phyloP scores from a whole-genome alignment of 2,888 invertebrate species.

The Drosophila helvetica region DNA sequence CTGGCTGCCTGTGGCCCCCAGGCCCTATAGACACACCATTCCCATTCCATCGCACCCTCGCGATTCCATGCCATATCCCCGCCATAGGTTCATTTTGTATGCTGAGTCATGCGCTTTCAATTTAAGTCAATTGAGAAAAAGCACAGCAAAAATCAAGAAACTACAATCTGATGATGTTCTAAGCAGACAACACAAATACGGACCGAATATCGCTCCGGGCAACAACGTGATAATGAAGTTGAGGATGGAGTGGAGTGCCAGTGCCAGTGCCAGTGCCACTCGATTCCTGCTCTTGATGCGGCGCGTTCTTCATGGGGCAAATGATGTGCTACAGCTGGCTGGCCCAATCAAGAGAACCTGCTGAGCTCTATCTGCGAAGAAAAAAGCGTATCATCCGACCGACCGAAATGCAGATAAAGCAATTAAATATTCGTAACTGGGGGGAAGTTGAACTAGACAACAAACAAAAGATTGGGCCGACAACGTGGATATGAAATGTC shows the following conservation, averaged over 20 bases:
- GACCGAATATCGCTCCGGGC: background rate
- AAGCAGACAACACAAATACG: slow-evolving; percentile 14
- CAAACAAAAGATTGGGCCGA: slow-evolving; percentile 1
- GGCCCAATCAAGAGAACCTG: slow-evolving; percentile 18
- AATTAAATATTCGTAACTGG: slow-evolving; percentile 17
- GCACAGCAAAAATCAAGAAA: slow-evolving; percentile 61
- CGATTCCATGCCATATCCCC: background rate
- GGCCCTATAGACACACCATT: slow-evolving; percentile 9
- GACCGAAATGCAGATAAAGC: slow-evolving; percentile 37
- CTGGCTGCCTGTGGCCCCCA: slow-evolving; percentile 6
- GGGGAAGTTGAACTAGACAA: slow-evolving; percentile 5
- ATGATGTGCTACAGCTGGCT: slow-evolving; percentile 16
- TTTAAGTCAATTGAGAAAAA: slow-evolving; percentile 73
- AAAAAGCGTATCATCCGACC: slow-evolving; percentile 19
- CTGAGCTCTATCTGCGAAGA: slow-evolving; percentile 12
- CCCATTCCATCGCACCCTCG: background rate
- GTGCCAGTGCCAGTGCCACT: background rate
- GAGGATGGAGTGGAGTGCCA: slow-evolving; percentile 2
- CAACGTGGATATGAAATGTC: slow-evolving; percentile 10
- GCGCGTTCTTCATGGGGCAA: slow-evolving; percentile 14
- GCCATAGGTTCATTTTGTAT: slow-evolving; percentile 41
- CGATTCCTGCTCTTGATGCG: slow-evolving; percentile 24
- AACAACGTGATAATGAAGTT: slow-evolving; percentile 38
- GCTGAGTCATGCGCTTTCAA: slow-evolving; percentile 79
- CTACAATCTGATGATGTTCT: slow-evolving; percentile 47